These are phyloP conservation scores for Eleutherodactylus coqui DNA, from an alignment of 2,797 vertebrate genomes.

Conservation along the genomic window DNA sequence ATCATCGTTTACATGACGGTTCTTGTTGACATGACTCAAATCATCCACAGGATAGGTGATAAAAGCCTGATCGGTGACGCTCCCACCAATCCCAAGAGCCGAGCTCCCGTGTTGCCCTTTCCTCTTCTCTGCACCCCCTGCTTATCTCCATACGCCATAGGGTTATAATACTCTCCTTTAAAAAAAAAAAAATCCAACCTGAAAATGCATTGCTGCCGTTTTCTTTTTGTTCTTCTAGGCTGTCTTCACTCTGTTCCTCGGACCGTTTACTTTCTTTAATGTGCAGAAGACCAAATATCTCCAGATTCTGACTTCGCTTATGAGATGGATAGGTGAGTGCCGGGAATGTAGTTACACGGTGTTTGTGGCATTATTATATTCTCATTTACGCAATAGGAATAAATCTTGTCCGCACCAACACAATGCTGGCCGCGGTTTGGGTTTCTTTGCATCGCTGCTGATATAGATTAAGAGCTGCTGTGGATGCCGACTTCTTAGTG, in stretches of 20 bases:
- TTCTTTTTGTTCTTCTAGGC: slow-evolving; percentile 74
- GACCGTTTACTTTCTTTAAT: slow-evolving; percentile 95
- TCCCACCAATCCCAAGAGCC: too few species aligned
- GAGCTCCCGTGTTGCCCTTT: too few species aligned
- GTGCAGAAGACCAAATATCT: slow-evolving; percentile 99
- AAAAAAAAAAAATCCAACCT: neutral
- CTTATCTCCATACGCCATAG: too few species aligned
- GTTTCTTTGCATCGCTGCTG: neutral
- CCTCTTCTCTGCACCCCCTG: too few species aligned
- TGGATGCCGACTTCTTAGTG: neutral
- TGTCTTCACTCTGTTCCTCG: slow-evolving; percentile 85
- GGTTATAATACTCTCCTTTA: too few species aligned
- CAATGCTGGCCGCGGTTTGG: neutral
- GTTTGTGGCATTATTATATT: neutral
- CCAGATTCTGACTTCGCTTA: slow-evolving; percentile 93
- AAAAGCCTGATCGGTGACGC: too few species aligned
- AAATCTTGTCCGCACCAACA: neutral
- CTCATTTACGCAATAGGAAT: neutral
- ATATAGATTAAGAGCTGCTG: neutral
- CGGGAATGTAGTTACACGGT: neutral
- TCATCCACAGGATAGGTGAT: too few species aligned
- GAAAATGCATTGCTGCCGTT: neutral
- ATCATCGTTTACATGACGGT: too few species aligned
- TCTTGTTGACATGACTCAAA: too few species aligned
- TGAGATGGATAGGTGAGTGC: slow-evolving; percentile 97